phyloP scores from a whole-genome alignment of 2,888 invertebrate genomes.

The Pristionchus japonicus region DNA sequence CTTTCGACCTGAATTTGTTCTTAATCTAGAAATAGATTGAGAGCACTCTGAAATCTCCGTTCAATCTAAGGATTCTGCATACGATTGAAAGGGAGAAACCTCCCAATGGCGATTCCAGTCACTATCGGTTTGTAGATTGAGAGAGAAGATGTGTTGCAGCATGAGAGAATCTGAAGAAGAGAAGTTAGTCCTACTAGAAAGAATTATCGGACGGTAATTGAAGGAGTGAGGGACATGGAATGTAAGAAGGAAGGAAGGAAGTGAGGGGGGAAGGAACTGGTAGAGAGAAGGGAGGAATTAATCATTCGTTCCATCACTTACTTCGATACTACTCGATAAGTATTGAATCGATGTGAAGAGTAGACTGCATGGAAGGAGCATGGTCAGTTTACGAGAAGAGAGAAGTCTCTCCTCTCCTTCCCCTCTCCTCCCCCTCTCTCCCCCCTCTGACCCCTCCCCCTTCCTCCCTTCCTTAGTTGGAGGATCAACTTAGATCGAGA shows the following conservation, averaged over 20 bases:
- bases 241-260: neutral
- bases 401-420: neutral
- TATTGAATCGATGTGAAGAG: constrained; percentile 40
- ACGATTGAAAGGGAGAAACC: neutral
- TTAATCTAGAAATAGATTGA: neutral
- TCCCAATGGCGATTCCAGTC: constrained; percentile 17
- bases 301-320: neutral
- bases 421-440: neutral
- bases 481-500: neutral
- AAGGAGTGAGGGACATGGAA: neutral
- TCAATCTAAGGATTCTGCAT: neutral
- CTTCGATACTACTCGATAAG: constrained; percentile 10
- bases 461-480: neutral
- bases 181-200: neutral
- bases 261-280: neutral
- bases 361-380: constrained; percentile 25
- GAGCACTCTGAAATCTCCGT: neutral
- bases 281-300: neutral
- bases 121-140: constrained; percentile 22
- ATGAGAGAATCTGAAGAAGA: neutral
- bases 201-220: neutral
- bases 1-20: neutral
- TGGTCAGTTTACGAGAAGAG: neutral
- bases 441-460: constrained; percentile 24
- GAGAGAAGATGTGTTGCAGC: constrained; percentile 11